phyloP scores from a whole-genome alignment of 2,797 vertebrate species.

The Crenichthys baileyi region DNA sequence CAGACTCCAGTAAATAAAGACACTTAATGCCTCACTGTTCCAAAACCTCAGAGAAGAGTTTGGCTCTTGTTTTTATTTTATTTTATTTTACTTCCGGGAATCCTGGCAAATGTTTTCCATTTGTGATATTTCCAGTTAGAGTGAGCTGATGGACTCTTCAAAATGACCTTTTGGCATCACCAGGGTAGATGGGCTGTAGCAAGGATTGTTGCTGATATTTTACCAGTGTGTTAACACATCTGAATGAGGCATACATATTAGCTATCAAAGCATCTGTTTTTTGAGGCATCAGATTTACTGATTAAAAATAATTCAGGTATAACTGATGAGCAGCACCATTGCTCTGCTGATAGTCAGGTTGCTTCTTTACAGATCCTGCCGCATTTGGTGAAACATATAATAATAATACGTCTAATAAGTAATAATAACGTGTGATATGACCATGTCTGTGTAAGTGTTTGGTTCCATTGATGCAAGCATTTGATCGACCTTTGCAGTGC shows the following conservation, averaged over 20 bases:
- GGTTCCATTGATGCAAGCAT: not conserved
- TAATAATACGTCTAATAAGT: too few species aligned
- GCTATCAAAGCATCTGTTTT: too few species aligned
- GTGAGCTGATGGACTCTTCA: not conserved
- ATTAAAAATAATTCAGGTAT: too few species aligned
- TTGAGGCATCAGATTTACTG: too few species aligned
- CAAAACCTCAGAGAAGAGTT: not conserved
- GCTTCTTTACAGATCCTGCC: too few species aligned
- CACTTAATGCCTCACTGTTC: not conserved
- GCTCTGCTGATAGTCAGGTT: too few species aligned
- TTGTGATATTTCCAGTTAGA: not conserved
- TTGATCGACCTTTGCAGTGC: not conserved
- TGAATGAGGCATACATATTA: too few species aligned
- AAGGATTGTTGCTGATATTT: too few species aligned
- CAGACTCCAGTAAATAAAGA: not conserved
- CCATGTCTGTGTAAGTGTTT: not conserved
- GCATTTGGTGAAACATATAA: too few species aligned
- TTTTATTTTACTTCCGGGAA: too few species aligned
- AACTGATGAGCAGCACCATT: too few species aligned
- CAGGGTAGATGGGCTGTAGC: not conserved
- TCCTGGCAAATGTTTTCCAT: not conserved
- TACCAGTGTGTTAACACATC: too few species aligned
- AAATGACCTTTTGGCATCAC: not conserved
- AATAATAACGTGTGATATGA: not conserved
- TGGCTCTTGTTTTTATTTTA: not conserved